Evolutionary conservation across 2,113 vertebrate genomes (phyloP).

Genomic region (Arizona elegans): DNA sequence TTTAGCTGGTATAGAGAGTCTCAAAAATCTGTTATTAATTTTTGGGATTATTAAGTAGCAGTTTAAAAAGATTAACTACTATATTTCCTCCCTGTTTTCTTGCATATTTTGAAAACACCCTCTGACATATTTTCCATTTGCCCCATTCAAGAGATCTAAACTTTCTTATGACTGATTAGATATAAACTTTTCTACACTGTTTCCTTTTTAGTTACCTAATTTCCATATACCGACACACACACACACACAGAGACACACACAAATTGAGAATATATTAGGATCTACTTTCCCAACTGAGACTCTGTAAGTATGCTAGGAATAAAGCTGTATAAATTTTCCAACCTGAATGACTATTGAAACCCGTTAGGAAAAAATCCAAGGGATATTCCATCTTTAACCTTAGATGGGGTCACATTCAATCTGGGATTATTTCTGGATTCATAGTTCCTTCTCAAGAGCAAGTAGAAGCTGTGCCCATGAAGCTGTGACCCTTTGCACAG

Average conservation of each 20-base stretch:
- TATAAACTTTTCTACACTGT: background rate
- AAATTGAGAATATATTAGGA: background rate
- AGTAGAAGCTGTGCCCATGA: background rate
- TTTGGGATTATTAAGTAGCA: background rate
- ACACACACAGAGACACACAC: background rate
- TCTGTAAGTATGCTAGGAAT: background rate
- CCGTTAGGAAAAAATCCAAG: background rate
- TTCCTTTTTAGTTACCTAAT: background rate
- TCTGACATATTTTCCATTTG: background rate
- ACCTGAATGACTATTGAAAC: background rate
- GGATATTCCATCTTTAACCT: background rate
- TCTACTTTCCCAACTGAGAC: background rate
- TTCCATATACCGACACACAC: background rate
- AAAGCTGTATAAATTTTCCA: background rate
- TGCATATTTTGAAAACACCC: conserved; percentile 2
- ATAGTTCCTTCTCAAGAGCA: background rate
- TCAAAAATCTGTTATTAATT: background rate
- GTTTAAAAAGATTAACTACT: background rate
- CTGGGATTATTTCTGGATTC: background rate
- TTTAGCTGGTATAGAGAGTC: background rate
- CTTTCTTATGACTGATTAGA: background rate
- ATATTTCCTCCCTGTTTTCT: conserved; percentile 1
- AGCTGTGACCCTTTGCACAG: background rate
- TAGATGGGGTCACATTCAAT: background rate
- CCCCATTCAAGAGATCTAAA: background rate